Percentiles rank a stretch among this genome's conserved stretches.
These are phyloP conservation scores for Hippopotamyrus pictus DNA, from an alignment of 2,797 vertebrate genomes.

Conservation along the genomic window DNA sequence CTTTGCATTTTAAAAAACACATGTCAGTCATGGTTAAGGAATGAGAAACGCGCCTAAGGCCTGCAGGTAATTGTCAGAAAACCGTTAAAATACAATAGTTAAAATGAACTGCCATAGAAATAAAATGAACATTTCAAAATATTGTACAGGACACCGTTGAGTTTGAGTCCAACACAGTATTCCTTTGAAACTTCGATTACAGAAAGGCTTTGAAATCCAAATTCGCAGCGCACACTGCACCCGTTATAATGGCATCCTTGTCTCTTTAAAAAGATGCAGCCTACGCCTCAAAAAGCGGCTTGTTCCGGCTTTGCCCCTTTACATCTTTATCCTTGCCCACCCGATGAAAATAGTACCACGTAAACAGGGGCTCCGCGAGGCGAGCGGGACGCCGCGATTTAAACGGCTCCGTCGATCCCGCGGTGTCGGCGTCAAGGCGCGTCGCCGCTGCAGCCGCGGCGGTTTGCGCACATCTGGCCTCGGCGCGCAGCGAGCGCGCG, in stretches of 20 bases:
- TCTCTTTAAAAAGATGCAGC: conserved; percentile 65
- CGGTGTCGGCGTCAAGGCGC: not conserved
- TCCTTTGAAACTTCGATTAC: not conserved
- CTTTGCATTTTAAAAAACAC: not conserved
- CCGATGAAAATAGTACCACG: conserved; percentile 59
- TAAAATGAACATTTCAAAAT: not conserved
- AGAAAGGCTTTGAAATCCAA: not conserved
- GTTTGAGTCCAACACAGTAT: not conserved
- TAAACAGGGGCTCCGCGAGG: not conserved
- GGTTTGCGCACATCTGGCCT: conserved; percentile 21
- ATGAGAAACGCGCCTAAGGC: not conserved
- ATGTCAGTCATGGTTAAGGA: not conserved
- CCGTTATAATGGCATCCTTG: conserved; percentile 37
- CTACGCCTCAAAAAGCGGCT: conserved; percentile 79
- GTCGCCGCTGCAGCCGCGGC: not conserved
- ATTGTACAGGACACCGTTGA: not conserved
- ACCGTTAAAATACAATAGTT: not conserved
- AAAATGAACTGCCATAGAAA: not conserved
- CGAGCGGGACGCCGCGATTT: not conserved
- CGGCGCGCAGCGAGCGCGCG: conserved; percentile 40
- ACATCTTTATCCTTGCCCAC: conserved; percentile 66
- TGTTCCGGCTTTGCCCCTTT: conserved; percentile 71
- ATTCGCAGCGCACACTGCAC: not conserved
- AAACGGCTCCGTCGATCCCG: conserved; percentile 1
- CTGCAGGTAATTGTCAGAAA: not conserved